Conservation (phyloP, 2,888 invertebrate genomes). For the Meiosimyza decipiens region DNA sequence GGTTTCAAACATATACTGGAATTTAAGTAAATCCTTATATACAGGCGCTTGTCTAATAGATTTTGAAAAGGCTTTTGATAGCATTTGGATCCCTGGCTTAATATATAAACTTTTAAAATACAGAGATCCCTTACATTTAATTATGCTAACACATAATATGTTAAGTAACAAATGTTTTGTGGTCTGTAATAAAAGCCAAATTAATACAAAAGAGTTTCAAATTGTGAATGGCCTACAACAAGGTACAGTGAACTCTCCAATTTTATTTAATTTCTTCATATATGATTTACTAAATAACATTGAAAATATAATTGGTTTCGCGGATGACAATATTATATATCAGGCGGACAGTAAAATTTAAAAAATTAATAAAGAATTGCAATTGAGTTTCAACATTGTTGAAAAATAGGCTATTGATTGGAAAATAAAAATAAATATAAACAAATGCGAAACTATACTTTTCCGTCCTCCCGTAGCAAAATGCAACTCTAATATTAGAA, state of each 20-base stretch:
- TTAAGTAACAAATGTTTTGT: too few relatives aligned
- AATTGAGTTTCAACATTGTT: slow-evolving; percentile 6
- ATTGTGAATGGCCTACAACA: too few relatives aligned
- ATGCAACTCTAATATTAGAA: too few relatives aligned
- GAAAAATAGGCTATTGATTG: slow-evolving; percentile 25
- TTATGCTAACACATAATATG: too few relatives aligned
- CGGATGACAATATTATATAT: slow-evolving; percentile 33
- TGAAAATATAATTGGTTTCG: slow-evolving; percentile 24
- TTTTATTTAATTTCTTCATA: slow-evolving; percentile 10
- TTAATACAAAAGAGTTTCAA: too few relatives aligned
- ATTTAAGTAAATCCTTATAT: too few relatives aligned
- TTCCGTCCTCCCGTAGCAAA: too few relatives aligned
- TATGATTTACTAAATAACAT: slow-evolving; percentile 13
- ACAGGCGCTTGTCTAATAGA: neutral
- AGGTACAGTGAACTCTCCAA: neutral
- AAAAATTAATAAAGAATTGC: slow-evolving; percentile 26
- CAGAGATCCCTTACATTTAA: neutral
- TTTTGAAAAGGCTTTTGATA: slow-evolving; percentile 29
- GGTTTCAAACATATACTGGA: neutral
- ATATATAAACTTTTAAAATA: slow-evolving; percentile 23
- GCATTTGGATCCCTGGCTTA: slow-evolving; percentile 25
- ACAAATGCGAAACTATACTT: slow-evolving; percentile 21
- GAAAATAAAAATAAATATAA: slow-evolving; percentile 34
- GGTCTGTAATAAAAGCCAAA: too few relatives aligned
- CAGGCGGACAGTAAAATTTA: slow-evolving; percentile 2